Evolutionary conservation across 2,113 vertebrate genomes (phyloP), one percentile per base, ranked within the genome.

Genomic region (Tapirus terrestris): DNA sequence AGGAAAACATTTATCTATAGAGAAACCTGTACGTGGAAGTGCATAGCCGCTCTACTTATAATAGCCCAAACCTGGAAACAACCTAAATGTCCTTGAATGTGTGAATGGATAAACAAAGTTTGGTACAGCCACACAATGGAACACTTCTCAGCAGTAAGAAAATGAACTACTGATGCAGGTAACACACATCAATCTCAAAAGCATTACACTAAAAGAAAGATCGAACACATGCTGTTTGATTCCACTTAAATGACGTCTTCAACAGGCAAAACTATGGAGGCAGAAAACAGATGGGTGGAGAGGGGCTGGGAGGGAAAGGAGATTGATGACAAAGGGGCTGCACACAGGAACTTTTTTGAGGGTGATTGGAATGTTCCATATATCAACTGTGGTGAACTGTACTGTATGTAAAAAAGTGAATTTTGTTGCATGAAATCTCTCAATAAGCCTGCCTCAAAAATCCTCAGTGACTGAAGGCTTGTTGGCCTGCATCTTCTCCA

Each of bases 401-500:
- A 58, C 29, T 48, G 1, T 79, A 60, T 61, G 20, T 39, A 20
- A 81, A 61, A 61, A 79, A 53, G n/a, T 18, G 25, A 45, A 43
- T 60, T 83, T 21, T 13, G 33, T 13, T 20, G 82, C 68, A 39
- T 51, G 31, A 53, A 91, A 87, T 65, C 11, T 27, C 77, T 83
- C 39, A 83, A 20, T 39, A 60, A 43, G 17, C 36, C 36, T 94
- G 45, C 36, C 68, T 29, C 61, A 88, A 77, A 61, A 29, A 43
- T 48, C 17, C 27, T 25, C 67, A 12, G 33, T 25, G 53, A 31
- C 56, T 23, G 56, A 45, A 36, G 43, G 33, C 51, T 10, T 48
- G 51, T 75, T 3, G 63, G 89, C 77, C 90, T 77, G 82, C n/a
- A 88, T 56, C 88, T 76, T 88, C 20, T 27, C 70, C 33, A 27